Evolutionary conservation across 2,113 vertebrate genomes (phyloP).

Genomic region (Mus spicilegus): DNA sequence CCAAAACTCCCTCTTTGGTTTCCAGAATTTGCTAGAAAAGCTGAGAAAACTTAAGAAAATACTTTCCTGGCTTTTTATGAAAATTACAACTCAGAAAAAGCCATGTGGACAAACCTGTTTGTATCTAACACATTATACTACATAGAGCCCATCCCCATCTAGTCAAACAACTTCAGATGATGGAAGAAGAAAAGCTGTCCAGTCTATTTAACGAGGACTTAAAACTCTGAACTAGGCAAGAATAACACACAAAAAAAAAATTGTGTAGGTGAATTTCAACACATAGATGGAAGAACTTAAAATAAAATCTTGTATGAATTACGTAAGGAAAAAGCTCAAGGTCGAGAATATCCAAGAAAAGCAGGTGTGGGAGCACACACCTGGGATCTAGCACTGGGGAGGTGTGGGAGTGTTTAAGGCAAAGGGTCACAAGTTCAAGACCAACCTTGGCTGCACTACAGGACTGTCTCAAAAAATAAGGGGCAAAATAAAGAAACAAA

Average conservation of each 20-base stretch:
- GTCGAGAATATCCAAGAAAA: not conserved
- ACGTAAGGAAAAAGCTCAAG: not conserved
- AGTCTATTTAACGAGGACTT: not conserved
- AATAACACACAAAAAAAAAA: not conserved
- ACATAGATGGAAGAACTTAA: not conserved
- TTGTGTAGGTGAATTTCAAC: not conserved
- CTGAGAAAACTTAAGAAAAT: not conserved
- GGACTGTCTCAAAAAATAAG: not conserved
- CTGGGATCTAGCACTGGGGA: not conserved
- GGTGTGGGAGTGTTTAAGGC: not conserved
- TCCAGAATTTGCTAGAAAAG: not conserved
- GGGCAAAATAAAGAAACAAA: not conserved
- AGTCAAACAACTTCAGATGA: not conserved
- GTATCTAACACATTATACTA: not conserved
- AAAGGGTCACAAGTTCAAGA: not conserved
- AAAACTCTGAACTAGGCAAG: not conserved
- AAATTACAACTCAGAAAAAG: not conserved
- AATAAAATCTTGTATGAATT: conserved; percentile 35
- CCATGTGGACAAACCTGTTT: not conserved
- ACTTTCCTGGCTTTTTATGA: not conserved
- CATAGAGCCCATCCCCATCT: not conserved
- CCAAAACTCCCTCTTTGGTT: not conserved
- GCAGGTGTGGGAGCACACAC: not conserved
- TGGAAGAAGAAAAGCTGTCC: not conserved
- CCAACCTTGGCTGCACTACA: not conserved